Conservation (phyloP, 1,140 invertebrate genomes). For the Drosophila prosaltans region DNA sequence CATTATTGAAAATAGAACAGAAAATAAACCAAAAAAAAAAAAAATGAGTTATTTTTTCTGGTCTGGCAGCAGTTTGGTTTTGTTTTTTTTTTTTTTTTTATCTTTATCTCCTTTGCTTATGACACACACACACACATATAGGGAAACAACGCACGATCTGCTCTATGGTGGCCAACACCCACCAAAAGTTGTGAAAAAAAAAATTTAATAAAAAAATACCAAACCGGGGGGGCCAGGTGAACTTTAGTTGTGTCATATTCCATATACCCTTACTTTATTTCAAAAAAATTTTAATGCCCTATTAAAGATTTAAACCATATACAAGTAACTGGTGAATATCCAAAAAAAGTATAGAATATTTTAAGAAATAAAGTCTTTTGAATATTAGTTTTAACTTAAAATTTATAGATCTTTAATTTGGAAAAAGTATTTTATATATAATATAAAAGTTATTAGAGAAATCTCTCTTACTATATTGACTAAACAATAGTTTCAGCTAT, state of each 20-base stretch:
- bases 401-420: background rate
- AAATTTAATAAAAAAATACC: too few relatives aligned
- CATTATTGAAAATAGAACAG: conserved; percentile 49
- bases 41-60: background rate
- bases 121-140: background rate
- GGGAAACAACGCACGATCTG: background rate
- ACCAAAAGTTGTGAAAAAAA: conserved; percentile 8
- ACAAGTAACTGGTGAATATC: too few relatives aligned
- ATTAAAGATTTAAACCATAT: too few relatives aligned
- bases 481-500: too few relatives aligned
- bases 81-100: conserved; percentile 10
- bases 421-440: too few relatives aligned
- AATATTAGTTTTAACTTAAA: too few relatives aligned
- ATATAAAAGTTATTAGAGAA: too few relatives aligned
- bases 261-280: background rate
- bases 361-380: too few relatives aligned
- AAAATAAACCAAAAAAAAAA: conserved; percentile 11
- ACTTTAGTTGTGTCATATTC: background rate
- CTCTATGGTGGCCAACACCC: conserved; percentile 8
- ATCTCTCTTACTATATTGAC: too few relatives aligned
- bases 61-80: background rate
- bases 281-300: background rate
- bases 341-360: too few relatives aligned
- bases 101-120: background rate
- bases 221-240: background rate